Evolutionary conservation across 1,140 invertebrate genomes (phyloP).

Genomic region (Lordiphosa collinella): DNA sequence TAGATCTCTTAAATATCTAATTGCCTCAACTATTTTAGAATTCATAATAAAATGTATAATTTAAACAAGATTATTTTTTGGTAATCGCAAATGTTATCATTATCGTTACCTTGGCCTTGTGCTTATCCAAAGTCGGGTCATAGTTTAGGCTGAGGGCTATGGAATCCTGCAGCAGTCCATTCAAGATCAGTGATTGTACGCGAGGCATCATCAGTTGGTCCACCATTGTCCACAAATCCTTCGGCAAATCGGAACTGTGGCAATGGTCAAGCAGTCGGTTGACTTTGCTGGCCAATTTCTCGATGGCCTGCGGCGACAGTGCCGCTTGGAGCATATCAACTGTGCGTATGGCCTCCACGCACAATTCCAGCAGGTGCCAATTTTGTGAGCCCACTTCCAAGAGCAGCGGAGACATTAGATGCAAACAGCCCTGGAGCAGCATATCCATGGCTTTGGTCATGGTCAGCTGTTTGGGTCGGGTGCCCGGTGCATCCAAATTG

Average conservation of each 20-base stretch:
- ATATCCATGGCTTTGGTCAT: conserved; percentile 21
- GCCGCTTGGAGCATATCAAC: neutral
- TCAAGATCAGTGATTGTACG: conserved; percentile 37
- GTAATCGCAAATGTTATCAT: too few relatives aligned
- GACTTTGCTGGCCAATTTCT: conserved; percentile 1
- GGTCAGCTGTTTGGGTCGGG: conserved; percentile 18
- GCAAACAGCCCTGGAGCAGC: conserved; percentile 20
- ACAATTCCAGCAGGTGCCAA: conserved; percentile 45
- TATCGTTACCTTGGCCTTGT: neutral
- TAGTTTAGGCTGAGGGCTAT: conserved; percentile 2
- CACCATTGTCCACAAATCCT: neutral
- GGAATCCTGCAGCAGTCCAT: conserved; percentile 29
- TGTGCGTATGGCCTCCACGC: conserved; percentile 10
- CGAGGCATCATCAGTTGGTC: conserved; percentile 29
- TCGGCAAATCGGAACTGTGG: neutral
- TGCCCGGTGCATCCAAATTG: neutral
- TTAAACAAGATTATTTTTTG: too few relatives aligned
- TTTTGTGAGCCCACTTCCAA: neutral
- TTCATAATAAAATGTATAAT: too few relatives aligned
- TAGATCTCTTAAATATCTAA: too few relatives aligned
- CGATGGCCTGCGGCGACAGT: neutral
- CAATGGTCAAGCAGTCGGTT: conserved; percentile 12
- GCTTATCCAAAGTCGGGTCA: neutral
- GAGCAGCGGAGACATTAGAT: conserved; percentile 5
- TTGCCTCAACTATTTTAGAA: too few relatives aligned